Evolutionary conservation across 1,140 invertebrate genomes (phyloP), one percentile per base, ranked within the genome.

Genomic region (Orius laevigatus): DNA sequence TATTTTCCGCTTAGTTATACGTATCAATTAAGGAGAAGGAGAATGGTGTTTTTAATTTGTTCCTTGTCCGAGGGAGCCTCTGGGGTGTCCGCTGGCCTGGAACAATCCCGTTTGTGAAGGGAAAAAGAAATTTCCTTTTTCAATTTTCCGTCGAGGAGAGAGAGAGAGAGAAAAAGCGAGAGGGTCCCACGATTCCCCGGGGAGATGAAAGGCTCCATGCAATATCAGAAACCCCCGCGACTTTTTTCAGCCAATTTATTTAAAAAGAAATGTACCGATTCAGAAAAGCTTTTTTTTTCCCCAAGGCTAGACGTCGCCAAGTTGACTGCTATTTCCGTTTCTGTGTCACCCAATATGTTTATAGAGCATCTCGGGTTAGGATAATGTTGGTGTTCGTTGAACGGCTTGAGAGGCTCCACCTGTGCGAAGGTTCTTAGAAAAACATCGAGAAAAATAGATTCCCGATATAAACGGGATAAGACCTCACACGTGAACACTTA

Each of bases 1-100:
- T 45, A 45, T 45, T 45, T 45, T 45, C 19, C 43, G 43, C 43
- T 45, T 45, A 45, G 43, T 45, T 45, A 45, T 12, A 19, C 43
- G 43, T 45, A 45, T 45, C 43, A 45, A 45, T 45, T 45, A 45
- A 45, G 43, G 43, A 16, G 25, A 45, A 45, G 43, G 43, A 45
- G 43, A 45, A 45, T 45, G 43, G 43, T 45, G 43, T 45, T 45
- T 45, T 45, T 45, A 45, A 45, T 45, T 45, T 45, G 43, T 45
- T 45, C 43, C 43, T 45, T 45, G 43, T 45, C 43, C 43, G 43
- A 19, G 43, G 32, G 43, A 31, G 18, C 43, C 19, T 31, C 19
- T 19, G 43, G 20, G 43, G 25, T n/a, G 25, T 9, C 18, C 43
- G 15, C 25, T 45, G 43, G 43, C 25, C 43, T 45, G 43, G 43